Evolutionary conservation across 2,113 vertebrate species (phyloP).

Genomic region (Collichthys lucidus): DNA sequence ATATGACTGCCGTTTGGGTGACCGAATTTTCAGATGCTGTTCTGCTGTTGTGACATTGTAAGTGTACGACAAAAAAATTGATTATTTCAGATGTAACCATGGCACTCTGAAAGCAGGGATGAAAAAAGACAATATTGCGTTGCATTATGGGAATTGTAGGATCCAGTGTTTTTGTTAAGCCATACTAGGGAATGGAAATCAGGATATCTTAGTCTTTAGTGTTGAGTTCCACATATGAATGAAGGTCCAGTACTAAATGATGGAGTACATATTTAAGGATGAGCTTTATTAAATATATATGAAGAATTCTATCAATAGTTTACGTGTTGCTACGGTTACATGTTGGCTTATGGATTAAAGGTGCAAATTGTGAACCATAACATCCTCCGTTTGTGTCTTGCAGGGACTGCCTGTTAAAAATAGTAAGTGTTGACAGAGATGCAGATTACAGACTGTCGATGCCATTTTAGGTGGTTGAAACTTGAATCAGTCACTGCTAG

Average conservation of each 20-base stretch:
- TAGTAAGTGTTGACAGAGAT: background rate
- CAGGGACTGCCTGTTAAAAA: background rate
- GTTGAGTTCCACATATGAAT: background rate
- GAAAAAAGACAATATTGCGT: background rate
- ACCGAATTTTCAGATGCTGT: conserved; percentile 56
- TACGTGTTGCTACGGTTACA: background rate
- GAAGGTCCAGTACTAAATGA: background rate
- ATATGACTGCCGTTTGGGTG: conserved; percentile 52
- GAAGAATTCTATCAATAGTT: background rate
- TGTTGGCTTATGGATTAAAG: background rate
- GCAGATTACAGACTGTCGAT: background rate
- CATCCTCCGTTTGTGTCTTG: background rate
- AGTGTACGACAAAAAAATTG: background rate
- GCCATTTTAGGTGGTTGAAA: background rate
- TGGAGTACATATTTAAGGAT: background rate
- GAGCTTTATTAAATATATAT: background rate
- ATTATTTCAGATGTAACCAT: background rate
- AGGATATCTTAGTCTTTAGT: background rate
- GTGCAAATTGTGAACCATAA: background rate
- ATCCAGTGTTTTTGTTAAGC: background rate
- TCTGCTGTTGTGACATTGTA: background rate
- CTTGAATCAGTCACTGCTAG: background rate
- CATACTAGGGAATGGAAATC: background rate
- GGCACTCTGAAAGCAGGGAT: background rate
- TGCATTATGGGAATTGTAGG: background rate